Conservation (phyloP, 2,797 vertebrate species). For the Simalia tracyae region DNA sequence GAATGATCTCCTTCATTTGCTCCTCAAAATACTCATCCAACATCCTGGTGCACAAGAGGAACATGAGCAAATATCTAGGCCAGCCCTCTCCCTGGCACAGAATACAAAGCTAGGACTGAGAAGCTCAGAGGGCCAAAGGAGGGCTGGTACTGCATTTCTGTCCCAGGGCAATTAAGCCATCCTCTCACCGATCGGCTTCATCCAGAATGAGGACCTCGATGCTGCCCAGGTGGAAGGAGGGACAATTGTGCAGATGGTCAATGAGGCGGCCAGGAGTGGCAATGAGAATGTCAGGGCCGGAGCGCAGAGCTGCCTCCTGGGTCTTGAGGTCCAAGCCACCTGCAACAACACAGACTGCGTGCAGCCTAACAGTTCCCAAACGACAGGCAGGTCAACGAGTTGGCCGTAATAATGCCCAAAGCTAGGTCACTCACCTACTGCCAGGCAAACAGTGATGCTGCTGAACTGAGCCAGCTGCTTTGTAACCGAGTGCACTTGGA, state of each 20-base stretch:
- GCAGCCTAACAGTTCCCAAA: background rate
- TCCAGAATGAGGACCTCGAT: constrained; percentile 96
- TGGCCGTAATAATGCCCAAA: background rate
- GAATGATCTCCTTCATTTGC: constrained; percentile 98
- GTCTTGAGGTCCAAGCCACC: constrained; percentile 93
- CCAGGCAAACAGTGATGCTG: constrained; percentile 84
- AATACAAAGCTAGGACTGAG: too few relatives aligned
- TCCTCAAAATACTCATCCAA: constrained; percentile 98
- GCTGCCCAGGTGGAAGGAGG: constrained; percentile 88
- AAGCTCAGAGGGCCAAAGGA: background rate
- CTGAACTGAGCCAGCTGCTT: constrained; percentile 93
- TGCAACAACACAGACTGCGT: constrained; percentile 46
- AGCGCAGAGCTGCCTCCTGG: constrained; percentile 89
- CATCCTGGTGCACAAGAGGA: constrained; percentile 78
- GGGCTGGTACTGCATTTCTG: background rate
- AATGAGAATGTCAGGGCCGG: constrained; percentile 89
- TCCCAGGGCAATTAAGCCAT: background rate
- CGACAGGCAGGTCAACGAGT: background rate
- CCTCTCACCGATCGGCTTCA: constrained; percentile 89
- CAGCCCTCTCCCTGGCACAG: background rate
- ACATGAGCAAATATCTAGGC: background rate
- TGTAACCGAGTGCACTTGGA: constrained; percentile 93
- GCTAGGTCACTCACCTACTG: constrained; percentile 83
- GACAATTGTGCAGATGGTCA: constrained; percentile 96
- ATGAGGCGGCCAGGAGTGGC: constrained; percentile 96